Evolutionary conservation across 2,888 invertebrate species (phyloP), one percentile per base, ranked within the genome.

Genomic region (Odontocolon sp.): DNA sequence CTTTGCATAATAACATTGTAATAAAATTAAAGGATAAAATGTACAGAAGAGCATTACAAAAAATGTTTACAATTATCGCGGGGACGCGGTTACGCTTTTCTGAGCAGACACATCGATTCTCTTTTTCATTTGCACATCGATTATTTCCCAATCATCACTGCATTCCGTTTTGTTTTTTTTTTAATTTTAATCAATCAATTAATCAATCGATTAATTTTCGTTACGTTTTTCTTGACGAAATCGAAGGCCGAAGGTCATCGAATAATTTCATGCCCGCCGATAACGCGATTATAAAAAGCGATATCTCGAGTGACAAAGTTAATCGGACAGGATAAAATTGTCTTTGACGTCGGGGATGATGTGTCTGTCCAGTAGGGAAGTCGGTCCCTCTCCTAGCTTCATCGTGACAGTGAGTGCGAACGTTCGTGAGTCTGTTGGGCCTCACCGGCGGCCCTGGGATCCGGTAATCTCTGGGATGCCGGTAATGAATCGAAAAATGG

Each of bases 401-500:
- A 95, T 93, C 94, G 93, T 87, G 94, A 94, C 83, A 95, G 92
- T 86, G 95, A 95, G 90, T 95, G 93, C 84, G 94, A 94, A 84
- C 94, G 92, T 88, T 94, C 94, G 81, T 93, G 92, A 83, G 92
- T 91, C 85, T 91, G 91, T 88, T 91, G 90, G 45, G 91, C 89
- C 80, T 92, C 93, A 45, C 92, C 92, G 38, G 91, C 89, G 11
- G 91, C 91, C 18, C 91, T 90, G 8, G 87, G 87, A 52, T 92
- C 92, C 88, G 94, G 94, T 85, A 97, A 92, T 87, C 95, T 93
- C 88, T 96, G 96, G 85, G 95, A 94, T 69, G 93, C 92, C 78
- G 96, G 95, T 87, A 98, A 94, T 88, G 95, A 95, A 87, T 94
- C 94, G 92, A 99, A 99, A 93, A 98, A 99, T 66, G 97, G 96